Base-by-base conservation (phyloP, 2,113 vertebrate genomes). In the Chloropsis hardwickii region DNA sequence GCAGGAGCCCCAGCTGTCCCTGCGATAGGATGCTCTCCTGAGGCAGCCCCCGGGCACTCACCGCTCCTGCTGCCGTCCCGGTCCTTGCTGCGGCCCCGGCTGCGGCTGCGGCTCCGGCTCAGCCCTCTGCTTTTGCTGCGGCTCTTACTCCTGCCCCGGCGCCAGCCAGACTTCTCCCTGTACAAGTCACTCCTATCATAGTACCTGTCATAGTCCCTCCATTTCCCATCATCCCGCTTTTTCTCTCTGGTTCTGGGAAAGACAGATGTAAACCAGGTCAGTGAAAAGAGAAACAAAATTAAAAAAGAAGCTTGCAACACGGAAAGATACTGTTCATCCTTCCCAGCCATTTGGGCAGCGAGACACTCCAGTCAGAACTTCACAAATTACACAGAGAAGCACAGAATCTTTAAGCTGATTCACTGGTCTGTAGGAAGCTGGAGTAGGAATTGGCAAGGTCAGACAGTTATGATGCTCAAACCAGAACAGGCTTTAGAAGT, bases 151-250 rank as follows among this genome's bases (percentile, higher is more conserved):
- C 99, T 98, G 67, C 98, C 98, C 45, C 99, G 97, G 48, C 99
- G 98, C n/a, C 99, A 99, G 83, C 99, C 98, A 2, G 99, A 99
- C 15, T 99, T 99, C 69, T 99, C 99, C 33, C 99, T 98, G 89
- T 99, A 99, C 65, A 98, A 72, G 70, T 99, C 99, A 29, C 97
- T 96, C 61, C 98, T 96, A 44, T 99, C 99, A 10, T 98, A 98
- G 80, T 99, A 99, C 31, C 99, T 97, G 53, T 99, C 99, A 5
- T 98, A 98, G 86, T 99, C 99, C 35, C 99, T 98, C 62, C 99
- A 99, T 39, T 99, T 99, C 57, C 99, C 99, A 86, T 99, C 99
- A 9, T 99, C 99, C 88, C 99, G 98, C 95, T 99, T 98, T 25
- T 99, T 98, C 33, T 99, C 99, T 29, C 99, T 98, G 72, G 86